Percentiles rank a stretch among this genome's conserved stretches.
Evolutionary conservation across 1,140 invertebrate genomes (phyloP).

Genomic region (Rhopalosiphum maidis): DNA sequence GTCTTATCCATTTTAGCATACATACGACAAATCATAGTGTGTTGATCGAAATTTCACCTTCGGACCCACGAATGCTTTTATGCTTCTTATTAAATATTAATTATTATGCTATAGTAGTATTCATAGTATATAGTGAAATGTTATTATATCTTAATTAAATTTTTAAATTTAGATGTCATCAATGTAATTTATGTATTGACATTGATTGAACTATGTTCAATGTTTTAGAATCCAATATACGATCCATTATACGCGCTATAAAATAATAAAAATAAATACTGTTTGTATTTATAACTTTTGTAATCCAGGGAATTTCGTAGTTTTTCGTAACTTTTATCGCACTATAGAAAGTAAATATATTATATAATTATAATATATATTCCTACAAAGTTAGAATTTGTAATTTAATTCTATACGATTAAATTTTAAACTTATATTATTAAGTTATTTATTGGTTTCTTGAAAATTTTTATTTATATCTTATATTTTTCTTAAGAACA

Average conservation of each 20-base stretch:
- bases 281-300: background rate
- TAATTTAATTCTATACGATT: background rate
- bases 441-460: background rate
- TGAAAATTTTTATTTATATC: background rate
- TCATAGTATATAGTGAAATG: background rate
- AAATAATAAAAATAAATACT: background rate
- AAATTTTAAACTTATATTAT: background rate
- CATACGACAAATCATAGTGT: background rate
- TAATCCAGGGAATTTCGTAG: background rate
- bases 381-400: background rate
- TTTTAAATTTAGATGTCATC: slow-evolving; percentile 5
- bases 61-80: background rate
- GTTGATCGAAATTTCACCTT: background rate
- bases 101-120: background rate
- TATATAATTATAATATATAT: background rate
- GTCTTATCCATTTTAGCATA: background rate
- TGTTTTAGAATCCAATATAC: background rate
- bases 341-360: background rate
- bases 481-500: background rate
- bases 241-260: background rate
- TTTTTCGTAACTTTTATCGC: background rate
- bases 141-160: background rate
- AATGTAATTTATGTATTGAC: background rate
- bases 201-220: background rate
- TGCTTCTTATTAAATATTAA: background rate